A percentile compares a stretch with the other conserved stretches of the same genome.
phyloP scores from a whole-genome alignment of 2,888 invertebrate species.

The Drosophila neotestacea region DNA sequence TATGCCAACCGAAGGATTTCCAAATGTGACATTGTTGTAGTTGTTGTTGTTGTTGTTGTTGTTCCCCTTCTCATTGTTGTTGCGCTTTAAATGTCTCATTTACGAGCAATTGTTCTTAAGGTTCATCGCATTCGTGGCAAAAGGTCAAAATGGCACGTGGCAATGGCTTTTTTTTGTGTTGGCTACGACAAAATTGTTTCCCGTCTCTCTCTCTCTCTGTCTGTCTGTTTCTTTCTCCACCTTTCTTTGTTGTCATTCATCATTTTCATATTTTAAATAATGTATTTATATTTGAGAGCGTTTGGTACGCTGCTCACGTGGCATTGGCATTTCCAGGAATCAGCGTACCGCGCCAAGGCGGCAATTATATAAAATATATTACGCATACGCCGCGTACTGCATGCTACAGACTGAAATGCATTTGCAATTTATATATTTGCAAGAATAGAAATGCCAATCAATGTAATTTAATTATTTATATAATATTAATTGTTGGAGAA shows the following conservation, averaged over 20 bases:
- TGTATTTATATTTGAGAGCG: background rate
- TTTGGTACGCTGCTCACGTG: conserved; percentile 53
- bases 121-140: conserved; percentile 65
- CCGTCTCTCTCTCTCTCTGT: background rate
- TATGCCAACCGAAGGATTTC: conserved; percentile 63
- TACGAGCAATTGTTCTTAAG: conserved; percentile 62
- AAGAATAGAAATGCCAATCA: background rate
- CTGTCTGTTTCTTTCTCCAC: background rate
- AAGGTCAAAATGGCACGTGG: conserved; percentile 61
- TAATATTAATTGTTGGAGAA: background rate
- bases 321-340: conserved; percentile 44
- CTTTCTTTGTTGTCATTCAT: conserved; percentile 26
- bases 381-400: conserved; percentile 48
- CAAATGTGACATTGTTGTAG: conserved; percentile 62
- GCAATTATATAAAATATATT: conserved; percentile 51
- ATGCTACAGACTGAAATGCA: background rate
- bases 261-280: conserved; percentile 15
- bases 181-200: no score
- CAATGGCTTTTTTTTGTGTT: conserved; percentile 46
- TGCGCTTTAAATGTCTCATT: conserved; percentile 68
- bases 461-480: background rate
- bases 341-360: background rate
- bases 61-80: conserved; percentile 2
- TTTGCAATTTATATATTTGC: background rate
- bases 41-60: conserved; percentile 39